Evolutionary conservation across 2,797 vertebrate genomes (phyloP).

Genomic region (Alcedo quadribrachys): DNA sequence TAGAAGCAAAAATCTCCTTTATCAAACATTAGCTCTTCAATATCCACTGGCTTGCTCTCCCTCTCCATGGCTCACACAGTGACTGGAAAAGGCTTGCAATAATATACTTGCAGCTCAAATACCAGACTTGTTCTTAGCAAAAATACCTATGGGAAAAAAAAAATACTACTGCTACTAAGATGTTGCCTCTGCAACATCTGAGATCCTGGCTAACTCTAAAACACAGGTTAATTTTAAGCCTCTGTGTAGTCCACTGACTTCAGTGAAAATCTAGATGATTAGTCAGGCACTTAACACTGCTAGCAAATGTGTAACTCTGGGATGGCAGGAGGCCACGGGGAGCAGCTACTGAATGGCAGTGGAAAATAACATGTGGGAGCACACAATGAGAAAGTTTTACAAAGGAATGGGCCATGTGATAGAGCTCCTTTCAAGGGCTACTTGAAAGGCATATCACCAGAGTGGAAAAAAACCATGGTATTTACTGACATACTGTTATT

Average conservation of each 20-base stretch:
- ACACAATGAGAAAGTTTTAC: background rate
- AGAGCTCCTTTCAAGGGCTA: conserved; percentile 9
- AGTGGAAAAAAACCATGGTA: background rate
- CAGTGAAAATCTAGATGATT: conserved; percentile 19
- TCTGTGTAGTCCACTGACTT: background rate
- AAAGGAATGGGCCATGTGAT: conserved; percentile 5
- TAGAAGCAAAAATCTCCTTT: background rate
- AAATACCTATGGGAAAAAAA: background rate
- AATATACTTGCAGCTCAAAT: background rate
- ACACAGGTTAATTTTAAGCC: background rate
- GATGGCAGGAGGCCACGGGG: background rate
- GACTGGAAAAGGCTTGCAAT: background rate
- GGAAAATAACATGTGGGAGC: background rate
- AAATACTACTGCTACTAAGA: background rate
- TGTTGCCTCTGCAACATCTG: background rate
- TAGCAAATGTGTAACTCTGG: background rate
- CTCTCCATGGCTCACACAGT: background rate
- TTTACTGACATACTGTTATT: background rate
- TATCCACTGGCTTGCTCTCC: background rate
- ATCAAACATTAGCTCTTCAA: background rate
- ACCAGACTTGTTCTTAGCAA: background rate
- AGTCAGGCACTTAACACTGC: conserved; percentile 1
- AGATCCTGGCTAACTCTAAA: background rate
- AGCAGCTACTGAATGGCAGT: background rate
- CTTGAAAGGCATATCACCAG: conserved; percentile 7